A percentile compares a stretch with the other conserved stretches of the same genome.
Conservation (phyloP, 2,888 invertebrate genomes). For the Argyra leucocephala region DNA sequence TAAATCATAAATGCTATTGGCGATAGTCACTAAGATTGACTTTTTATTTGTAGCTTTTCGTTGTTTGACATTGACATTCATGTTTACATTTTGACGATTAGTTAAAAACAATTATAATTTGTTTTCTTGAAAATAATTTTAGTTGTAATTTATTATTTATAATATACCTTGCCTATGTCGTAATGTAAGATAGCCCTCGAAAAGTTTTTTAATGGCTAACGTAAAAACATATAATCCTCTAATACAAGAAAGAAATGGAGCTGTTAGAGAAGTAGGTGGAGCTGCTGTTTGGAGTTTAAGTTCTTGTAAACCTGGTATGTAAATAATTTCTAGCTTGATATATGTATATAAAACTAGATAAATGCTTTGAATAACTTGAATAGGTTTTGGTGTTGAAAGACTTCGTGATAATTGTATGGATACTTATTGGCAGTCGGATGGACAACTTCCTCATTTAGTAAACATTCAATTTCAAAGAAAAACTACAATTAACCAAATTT, state of each 20-base stretch:
- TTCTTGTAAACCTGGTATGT: constrained; percentile 88
- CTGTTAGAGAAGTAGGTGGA: constrained; percentile 73
- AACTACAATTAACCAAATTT: constrained; percentile 89
- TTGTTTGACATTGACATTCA: no score
- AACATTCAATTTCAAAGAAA: constrained; percentile 94
- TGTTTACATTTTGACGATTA: no score
- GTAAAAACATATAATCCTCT: constrained; percentile 2
- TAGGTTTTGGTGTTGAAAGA: constrained; percentile 96
- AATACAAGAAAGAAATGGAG: constrained; percentile 29
- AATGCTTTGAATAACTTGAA: background rate
- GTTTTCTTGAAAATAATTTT: no score
- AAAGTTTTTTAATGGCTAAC: background rate
- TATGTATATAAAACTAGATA: no score
- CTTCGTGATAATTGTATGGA: constrained; percentile 90
- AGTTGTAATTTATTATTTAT: no score
- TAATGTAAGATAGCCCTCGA: no score
- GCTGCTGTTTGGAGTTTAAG: constrained; percentile 97
- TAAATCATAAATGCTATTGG: no score
- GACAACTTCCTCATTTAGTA: constrained; percentile 93
- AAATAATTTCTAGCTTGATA: background rate
- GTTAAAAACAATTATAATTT: no score
- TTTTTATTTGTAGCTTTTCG: no score
- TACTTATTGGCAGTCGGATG: constrained; percentile 99
- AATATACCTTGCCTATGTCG: no score
- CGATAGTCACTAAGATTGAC: no score